Base-by-base conservation (phyloP, 2,888 invertebrate genomes). In the Drosophila diplacantha region DNA sequence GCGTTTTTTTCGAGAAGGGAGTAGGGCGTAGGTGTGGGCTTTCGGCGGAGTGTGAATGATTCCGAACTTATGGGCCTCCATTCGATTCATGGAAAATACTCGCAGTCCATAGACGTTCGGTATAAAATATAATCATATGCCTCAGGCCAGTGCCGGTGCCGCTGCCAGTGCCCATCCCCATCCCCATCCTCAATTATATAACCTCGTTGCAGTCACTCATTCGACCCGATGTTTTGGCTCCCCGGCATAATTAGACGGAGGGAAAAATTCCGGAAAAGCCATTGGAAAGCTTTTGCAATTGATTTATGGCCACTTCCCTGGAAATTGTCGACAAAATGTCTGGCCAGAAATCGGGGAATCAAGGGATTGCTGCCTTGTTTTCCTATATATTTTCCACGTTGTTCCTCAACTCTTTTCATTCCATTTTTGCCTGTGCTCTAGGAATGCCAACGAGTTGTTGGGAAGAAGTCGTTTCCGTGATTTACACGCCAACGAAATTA, bases 291-390 rank as follows among this genome's bases (percentile, higher is more conserved):
- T 72, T 72, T 63, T 50, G 49, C 50, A 63, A 62, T 77, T 81
- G 79, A 81, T 83, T 81, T 83, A 81, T 71, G 72, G 67, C 61
- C 79, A 73, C 81, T 81, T 81, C 81, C 73, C 67, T 47, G 69
- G 81, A 83, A 81, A 83, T 81, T 76, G 81, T 81, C 81, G 81
- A 81, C 81, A 72, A 73, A 71, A 75, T 81, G 81, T 81, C 81
- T 81, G 76, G 79, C 69, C 60, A 46, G 29, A 39, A 39, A 60
- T 50, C 31, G 61, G 26, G 39, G 35, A 55, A 38, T 31, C 29
- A 31, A 22, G 60, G 50, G 14, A 50, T 46, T 18, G 44, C 29
- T 44, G 29, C 44, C 29, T 31, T 18, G 18, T 46, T 46, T 46
- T 31, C 44, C 8, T 20, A 44, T 46, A 46, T 46, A 46, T 46